Percentiles rank a stretch among this genome's conserved stretches.
These are phyloP conservation scores for Epizoanthus scotinus DNA, from an alignment of 92 coral and sea anemone genomes.

Conservation along the genomic window DNA sequence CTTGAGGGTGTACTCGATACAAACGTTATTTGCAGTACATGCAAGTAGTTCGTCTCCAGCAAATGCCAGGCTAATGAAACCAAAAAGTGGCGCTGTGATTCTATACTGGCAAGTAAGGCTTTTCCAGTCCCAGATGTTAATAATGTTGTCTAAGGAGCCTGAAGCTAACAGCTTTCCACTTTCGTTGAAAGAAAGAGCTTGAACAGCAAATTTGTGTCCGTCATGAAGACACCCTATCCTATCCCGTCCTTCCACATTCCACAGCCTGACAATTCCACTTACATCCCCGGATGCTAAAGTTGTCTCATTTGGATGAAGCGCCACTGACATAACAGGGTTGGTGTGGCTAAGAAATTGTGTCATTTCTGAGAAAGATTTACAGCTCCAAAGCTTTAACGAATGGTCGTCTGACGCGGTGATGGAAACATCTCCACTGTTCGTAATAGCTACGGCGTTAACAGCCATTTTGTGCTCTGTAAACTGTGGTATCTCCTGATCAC, in stretches of 20 bases:
- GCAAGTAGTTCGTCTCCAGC: conserved; percentile 28
- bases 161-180: conserved; percentile 45
- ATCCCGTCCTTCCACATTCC: conserved; percentile 25
- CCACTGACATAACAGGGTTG: conserved; percentile 44
- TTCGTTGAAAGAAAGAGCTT: conserved; percentile 39
- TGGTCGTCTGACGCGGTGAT: conserved; percentile 57
- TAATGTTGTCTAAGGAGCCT: conserved; percentile 49
- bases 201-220: conserved; percentile 51
- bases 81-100: conserved; percentile 50
- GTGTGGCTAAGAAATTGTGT: conserved; percentile 49
- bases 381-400: conserved; percentile 55
- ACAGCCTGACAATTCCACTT: conserved; percentile 47
- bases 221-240: conserved; percentile 1
- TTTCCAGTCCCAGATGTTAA: conserved; percentile 54
- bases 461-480: conserved; percentile 49
- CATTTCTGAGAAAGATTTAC: conserved; percentile 32
- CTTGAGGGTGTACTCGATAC: conserved; percentile 18
- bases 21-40: conserved; percentile 41
- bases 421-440: conserved; percentile 36
- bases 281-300: conserved; percentile 52
- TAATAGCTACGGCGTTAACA: conserved; percentile 43
- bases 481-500: conserved; percentile 25
- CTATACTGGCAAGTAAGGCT: not conserved
- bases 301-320: conserved; percentile 39
- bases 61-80: conserved; percentile 40